phyloP scores from a whole-genome alignment of 2,888 invertebrate species.

The Nudaria mundana region DNA sequence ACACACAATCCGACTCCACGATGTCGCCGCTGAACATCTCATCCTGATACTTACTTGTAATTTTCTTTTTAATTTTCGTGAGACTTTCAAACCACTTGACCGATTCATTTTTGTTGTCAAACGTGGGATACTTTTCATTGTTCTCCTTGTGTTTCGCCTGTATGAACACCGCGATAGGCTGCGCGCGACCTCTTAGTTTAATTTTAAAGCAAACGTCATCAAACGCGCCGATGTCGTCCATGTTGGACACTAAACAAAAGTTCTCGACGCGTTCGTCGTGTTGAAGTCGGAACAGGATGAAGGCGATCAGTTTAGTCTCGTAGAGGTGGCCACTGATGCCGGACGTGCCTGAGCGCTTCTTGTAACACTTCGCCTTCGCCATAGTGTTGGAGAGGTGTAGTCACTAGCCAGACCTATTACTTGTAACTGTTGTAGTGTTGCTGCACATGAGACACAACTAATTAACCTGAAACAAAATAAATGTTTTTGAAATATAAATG shows the following conservation, averaged over 20 bases:
- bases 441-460: no score
- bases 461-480: no score
- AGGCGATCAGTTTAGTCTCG: slow-evolving; percentile 27
- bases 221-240: slow-evolving; percentile 22
- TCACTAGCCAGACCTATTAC: no score
- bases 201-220: slow-evolving; percentile 26
- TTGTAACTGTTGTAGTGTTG: no score
- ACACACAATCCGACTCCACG: slow-evolving; percentile 16
- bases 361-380: not conserved
- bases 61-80: slow-evolving; percentile 10
- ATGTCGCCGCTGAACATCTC: slow-evolving; percentile 10
- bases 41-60: slow-evolving; percentile 6
- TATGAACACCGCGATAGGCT: slow-evolving; percentile 16
- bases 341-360: slow-evolving; percentile 20
- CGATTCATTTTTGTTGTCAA: slow-evolving; percentile 10
- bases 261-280: slow-evolving; percentile 12
- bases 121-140: slow-evolving; percentile 1
- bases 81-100: slow-evolving; percentile 14
- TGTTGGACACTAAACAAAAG: slow-evolving; percentile 25
- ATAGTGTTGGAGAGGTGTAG: no score
- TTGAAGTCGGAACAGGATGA: slow-evolving; percentile 18
- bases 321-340: slow-evolving; percentile 28
- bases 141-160: slow-evolving; percentile 27
- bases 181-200: slow-evolving; percentile 10
- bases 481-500: no score